A percentile compares a stretch with the other conserved stretches of the same genome.
phyloP scores from a whole-genome alignment of 2,888 invertebrate species.

The Allygus modestus region DNA sequence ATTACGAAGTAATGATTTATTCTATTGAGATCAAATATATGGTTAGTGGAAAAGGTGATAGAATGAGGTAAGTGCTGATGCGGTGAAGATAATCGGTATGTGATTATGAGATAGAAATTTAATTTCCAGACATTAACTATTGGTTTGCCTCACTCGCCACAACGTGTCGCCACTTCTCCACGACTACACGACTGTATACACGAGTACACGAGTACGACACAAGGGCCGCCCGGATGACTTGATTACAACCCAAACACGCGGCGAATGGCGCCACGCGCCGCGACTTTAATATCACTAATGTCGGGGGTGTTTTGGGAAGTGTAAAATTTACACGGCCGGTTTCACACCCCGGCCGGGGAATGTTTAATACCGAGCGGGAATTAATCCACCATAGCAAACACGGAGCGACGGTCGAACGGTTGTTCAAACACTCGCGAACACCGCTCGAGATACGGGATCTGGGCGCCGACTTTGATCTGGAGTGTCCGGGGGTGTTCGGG shows the following conservation, averaged over 20 bases:
- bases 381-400: conserved; percentile 53
- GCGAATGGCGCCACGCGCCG: conserved; percentile 41
- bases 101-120: too few species aligned
- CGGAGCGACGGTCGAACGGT: background rate
- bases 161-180: too few species aligned
- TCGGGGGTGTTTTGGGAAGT: conserved; percentile 62
- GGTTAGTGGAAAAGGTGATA: too few species aligned
- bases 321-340: conserved; percentile 62
- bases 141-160: too few species aligned
- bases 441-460: background rate
- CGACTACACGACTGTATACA: too few species aligned
- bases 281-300: conserved; percentile 61
- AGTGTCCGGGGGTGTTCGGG: background rate
- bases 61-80: too few species aligned
- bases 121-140: too few species aligned
- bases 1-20: too few species aligned
- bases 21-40: too few species aligned
- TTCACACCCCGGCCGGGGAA: conserved; percentile 60
- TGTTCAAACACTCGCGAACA: background rate
- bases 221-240: background rate
- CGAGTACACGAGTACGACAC: too few species aligned
- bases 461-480: conserved; percentile 8
- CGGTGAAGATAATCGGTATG: too few species aligned
- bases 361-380: conserved; percentile 63
- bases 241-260: conserved; percentile 36